These are phyloP conservation scores for Lichenostomus cassidix DNA, from an alignment of 2,113 vertebrate genomes.

Conservation along the genomic window DNA sequence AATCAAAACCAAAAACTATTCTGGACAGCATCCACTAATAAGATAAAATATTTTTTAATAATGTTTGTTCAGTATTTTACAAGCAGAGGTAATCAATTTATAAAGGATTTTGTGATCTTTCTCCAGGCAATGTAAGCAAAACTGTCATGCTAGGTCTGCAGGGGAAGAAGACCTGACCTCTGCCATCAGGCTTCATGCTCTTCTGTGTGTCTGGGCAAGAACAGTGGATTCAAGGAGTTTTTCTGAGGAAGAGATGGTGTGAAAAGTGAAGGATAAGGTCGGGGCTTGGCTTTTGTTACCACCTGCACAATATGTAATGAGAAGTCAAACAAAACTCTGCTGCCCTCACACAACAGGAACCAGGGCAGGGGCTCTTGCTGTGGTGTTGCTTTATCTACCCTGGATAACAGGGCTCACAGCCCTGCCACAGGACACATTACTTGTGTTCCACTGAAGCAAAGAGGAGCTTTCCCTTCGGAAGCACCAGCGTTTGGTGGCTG, in stretches of 20 bases:
- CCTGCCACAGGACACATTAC: neutral
- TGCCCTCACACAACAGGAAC: neutral
- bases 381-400: neutral
- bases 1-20: neutral
- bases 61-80: neutral
- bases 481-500: accelerated
- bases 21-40: neutral
- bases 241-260: neutral
- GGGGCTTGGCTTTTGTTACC: neutral
- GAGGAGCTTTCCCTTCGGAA: neutral
- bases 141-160: neutral
- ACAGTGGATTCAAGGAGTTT: neutral
- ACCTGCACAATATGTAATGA: neutral
- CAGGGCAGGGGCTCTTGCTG: neutral
- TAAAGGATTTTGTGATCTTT: neutral
- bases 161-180: neutral
- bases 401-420: neutral
- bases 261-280: neutral
- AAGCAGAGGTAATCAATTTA: neutral
- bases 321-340: neutral
- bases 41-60: neutral
- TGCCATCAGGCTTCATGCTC: neutral
- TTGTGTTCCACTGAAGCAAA: neutral
- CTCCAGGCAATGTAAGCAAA: neutral
- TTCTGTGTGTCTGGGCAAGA: neutral